Evolutionary conservation across 2,888 invertebrate genomes (phyloP), one percentile per base, ranked within the genome.

Genomic region (Calliphora vomitoria): DNA sequence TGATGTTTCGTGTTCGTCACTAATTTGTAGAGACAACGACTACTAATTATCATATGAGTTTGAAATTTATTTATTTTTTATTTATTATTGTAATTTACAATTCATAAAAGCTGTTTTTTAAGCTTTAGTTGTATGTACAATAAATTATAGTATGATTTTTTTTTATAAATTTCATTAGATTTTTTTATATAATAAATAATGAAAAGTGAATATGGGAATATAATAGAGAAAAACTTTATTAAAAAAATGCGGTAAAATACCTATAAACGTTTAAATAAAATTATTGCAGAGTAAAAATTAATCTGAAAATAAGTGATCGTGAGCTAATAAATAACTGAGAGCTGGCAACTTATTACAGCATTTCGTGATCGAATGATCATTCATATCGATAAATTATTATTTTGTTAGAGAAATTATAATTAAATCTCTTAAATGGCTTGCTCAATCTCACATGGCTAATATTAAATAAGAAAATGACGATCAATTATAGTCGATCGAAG

Each of bases 11-110:
- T 79, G 79, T 69, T 69, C 47, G 6, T 47, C 15, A 58, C 18
- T 25, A 79, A 68, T 47, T 47, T 79, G 47, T 58, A 35, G 13
- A 44, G 4, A 58, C 8, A 20, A 5, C 31, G 8, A 58, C 68
- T n/a, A 68, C 58, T 80, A 71, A 80, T 78, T 78, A 78, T 55
- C 31, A 10, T 74, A 35, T 66, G 18, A 31, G 35, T 62, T 62
- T 50, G 25, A 80, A 50, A 71, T 71, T 69, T 81, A 74, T 81
- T 72, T 81, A 44, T 31, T 53, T 81, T 71, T 69, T 81, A 74
- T 81, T 72, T 81, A 44, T 44, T 53, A 72, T 64, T 81, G 31
- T 64, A 72, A 81, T 72, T 64, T 72, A 81, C 55, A 72, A 31
- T 80, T 60, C 1, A 44, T 58, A 69, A 38, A 76, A 38, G n/a